Percentiles rank a stretch among this genome's conserved stretches.
Conservation (phyloP, 2,113 vertebrate genomes). For the Chaetodon auriga region DNA sequence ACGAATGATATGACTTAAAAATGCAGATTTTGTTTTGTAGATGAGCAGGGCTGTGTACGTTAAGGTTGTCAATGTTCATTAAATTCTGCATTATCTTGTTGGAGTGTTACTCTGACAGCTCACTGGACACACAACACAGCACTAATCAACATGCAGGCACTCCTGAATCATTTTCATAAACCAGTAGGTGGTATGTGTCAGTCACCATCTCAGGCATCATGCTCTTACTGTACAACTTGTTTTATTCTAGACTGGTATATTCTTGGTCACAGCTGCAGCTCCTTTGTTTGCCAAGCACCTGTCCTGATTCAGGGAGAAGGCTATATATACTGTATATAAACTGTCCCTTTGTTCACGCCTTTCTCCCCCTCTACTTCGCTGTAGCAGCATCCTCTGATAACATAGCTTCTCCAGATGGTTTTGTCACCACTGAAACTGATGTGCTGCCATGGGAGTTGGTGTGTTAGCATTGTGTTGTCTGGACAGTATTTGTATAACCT, state of each 20-base stretch:
- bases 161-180: background rate
- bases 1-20: background rate
- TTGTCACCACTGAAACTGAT: background rate
- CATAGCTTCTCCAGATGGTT: background rate
- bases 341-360: background rate
- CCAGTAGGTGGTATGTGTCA: background rate
- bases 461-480: background rate
- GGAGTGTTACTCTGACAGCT: background rate
- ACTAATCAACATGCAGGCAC: too few species aligned
- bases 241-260: slow-evolving; percentile 1
- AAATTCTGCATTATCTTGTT: background rate
- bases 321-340: background rate
- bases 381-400: background rate
- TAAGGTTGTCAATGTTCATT: too few species aligned
- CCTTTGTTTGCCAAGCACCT: background rate
- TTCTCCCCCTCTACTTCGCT: background rate
- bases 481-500: background rate
- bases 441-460: background rate
- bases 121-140: background rate
- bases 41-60: background rate
- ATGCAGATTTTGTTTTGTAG: background rate
- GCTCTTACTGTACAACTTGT: background rate
- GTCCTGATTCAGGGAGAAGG: slow-evolving; percentile 2
- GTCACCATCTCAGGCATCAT: background rate
- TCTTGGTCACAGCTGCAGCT: background rate